A percentile compares a stretch with the other conserved stretches of the same genome.
Conservation (phyloP, 2,113 vertebrate genomes). For the Onychorhynchus coronatus region DNA sequence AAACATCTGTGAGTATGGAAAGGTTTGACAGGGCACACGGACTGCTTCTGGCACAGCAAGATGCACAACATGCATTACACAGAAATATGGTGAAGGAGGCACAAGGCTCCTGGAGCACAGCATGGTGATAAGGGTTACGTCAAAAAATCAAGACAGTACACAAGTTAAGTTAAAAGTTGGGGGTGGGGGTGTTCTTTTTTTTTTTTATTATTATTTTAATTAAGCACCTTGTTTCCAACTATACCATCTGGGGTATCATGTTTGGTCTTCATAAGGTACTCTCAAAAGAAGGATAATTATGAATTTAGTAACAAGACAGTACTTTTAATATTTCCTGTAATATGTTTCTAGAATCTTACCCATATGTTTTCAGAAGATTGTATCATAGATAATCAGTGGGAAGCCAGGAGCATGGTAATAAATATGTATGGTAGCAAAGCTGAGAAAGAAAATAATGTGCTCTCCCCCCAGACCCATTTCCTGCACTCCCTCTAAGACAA, state of each 20-base stretch:
- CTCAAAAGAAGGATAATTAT: conserved; percentile 7
- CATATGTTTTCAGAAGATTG: conserved; percentile 30
- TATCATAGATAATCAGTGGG: neutral
- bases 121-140: neutral
- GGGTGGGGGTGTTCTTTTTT: rapidly evolving
- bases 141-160: neutral
- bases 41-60: neutral
- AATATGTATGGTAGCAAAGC: neutral
- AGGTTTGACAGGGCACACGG: neutral
- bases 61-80: neutral
- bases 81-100: rapidly evolving
- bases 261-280: neutral
- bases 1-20: neutral
- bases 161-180: neutral
- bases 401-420: neutral
- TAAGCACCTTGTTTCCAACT: neutral
- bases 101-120: neutral
- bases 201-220: neutral
- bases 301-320: conserved; percentile 7
- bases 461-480: neutral
- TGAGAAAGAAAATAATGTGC: neutral
- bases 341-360: neutral
- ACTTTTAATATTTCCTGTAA: conserved; percentile 40
- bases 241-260: conserved; percentile 2
- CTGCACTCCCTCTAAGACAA: neutral